Evolutionary conservation across 2,888 invertebrate genomes (phyloP).

Genomic region (Seladonia tumulorum): DNA sequence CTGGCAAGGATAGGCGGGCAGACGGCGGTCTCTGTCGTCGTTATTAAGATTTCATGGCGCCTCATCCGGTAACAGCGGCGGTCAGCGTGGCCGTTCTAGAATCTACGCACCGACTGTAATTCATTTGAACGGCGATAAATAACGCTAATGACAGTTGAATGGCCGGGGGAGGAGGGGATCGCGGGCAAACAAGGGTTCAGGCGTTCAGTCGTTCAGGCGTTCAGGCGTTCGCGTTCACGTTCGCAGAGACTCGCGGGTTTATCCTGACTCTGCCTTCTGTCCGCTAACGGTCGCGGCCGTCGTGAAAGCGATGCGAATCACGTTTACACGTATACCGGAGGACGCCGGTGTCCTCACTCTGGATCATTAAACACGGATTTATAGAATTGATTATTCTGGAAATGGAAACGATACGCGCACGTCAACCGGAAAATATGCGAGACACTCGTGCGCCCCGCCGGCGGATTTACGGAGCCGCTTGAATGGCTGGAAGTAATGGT

Average conservation of each 20-base stretch:
- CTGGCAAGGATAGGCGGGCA: neutral
- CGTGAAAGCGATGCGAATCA: constrained; percentile 57
- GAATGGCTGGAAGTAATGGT: constrained; percentile 31
- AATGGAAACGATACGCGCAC: constrained; percentile 44
- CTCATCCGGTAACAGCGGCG: constrained; percentile 38
- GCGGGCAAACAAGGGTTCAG: constrained; percentile 52
- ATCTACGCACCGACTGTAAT: constrained; percentile 55
- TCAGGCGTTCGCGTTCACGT: constrained; percentile 9
- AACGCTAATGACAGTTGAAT: constrained; percentile 70
- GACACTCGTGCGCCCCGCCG: neutral
- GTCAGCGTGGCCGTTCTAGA: constrained; percentile 38
- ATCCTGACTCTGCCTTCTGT: constrained; percentile 17
- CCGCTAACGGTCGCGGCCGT: constrained; percentile 46
- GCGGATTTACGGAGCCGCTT: constrained; percentile 38
- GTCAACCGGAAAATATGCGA: constrained; percentile 39
- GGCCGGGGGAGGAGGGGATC: constrained; percentile 61
- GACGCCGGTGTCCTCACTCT: constrained; percentile 36
- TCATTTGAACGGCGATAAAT: constrained; percentile 66
- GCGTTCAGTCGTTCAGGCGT: constrained; percentile 48
- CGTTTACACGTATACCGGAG: constrained; percentile 49
- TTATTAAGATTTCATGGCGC: constrained; percentile 67
- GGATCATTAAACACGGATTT: constrained; percentile 60
- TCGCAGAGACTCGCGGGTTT: constrained; percentile 44
- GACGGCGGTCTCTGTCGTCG: constrained; percentile 34
- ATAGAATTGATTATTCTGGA: constrained; percentile 60